phyloP scores from a whole-genome alignment of 2,113 vertebrate species.

The Xiphorhynchus elegans region DNA sequence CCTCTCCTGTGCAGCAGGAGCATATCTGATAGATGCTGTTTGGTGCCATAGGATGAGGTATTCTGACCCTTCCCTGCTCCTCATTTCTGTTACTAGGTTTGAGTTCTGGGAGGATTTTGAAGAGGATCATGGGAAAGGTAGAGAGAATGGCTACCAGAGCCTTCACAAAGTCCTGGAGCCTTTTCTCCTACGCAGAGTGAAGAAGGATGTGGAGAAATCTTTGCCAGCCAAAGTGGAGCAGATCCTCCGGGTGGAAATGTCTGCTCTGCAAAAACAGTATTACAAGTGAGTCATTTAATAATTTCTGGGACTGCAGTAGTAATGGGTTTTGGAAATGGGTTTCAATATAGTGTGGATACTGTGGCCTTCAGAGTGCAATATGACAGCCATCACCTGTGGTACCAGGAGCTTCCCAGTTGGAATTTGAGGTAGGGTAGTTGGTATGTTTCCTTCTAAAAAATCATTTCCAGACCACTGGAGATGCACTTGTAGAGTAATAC shows the following conservation, averaged over 20 bases:
- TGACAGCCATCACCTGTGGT: neutral
- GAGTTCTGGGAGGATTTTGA: conserved; percentile 98
- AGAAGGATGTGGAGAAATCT: conserved; percentile 98
- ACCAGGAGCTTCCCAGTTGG: neutral
- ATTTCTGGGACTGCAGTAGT: neutral
- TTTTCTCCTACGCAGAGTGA: conserved; percentile 94
- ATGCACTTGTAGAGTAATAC: neutral
- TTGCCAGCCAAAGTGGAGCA: conserved; percentile 98
- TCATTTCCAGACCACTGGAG: neutral
- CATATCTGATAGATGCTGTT: neutral
- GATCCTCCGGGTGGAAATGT: conserved; percentile 97
- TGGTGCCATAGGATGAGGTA: neutral
- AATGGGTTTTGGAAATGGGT: neutral
- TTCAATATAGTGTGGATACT: neutral
- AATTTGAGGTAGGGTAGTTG: neutral
- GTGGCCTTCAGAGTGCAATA: neutral
- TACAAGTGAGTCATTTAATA: conserved; percentile 86
- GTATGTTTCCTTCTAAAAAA: neutral
- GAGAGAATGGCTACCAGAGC: conserved; percentile 96
- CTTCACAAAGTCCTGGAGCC: conserved; percentile 98
- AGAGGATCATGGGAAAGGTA: conserved; percentile 92
- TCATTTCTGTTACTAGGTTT: conserved; percentile 79
- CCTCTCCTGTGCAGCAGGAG: neutral
- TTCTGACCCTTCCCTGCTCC: neutral
- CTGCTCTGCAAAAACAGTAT: conserved; percentile 95